A percentile compares a stretch with the other conserved stretches of the same genome.
Evolutionary conservation across 2,888 invertebrate species (phyloP).

Genomic region (Cetonia aurata): DNA sequence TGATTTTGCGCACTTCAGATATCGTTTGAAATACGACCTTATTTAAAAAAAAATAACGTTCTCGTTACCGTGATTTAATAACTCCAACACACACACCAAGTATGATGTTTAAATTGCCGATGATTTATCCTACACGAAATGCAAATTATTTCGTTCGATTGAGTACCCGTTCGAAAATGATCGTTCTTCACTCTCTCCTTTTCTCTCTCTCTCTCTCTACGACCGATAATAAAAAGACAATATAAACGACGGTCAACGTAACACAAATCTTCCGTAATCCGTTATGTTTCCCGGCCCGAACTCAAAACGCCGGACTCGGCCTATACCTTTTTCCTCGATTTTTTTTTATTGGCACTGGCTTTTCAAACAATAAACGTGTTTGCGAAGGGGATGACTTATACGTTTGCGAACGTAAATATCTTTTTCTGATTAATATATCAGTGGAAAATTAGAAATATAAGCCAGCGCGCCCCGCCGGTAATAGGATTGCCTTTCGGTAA

Average conservation of each 20-base stretch:
- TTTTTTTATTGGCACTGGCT: constrained; percentile 36
- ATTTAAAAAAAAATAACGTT: not conserved
- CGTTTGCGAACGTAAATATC: constrained; percentile 46
- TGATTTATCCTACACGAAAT: constrained; percentile 30
- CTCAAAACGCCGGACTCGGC: constrained; percentile 5
- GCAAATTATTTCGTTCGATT: constrained; percentile 35
- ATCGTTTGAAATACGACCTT: too few relatives aligned
- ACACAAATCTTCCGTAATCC: constrained; percentile 37
- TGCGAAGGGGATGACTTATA: constrained; percentile 43
- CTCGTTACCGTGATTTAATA: constrained; percentile 10
- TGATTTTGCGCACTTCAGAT: too few relatives aligned
- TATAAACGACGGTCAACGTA: constrained; percentile 34
- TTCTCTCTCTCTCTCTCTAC: too few relatives aligned
- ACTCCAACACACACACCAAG: not conserved
- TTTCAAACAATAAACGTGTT: constrained; percentile 42
- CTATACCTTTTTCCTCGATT: constrained; percentile 32
- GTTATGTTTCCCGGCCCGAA: constrained; percentile 26
- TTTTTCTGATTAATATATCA: constrained; percentile 47
- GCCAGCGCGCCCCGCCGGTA: constrained; percentile 1
- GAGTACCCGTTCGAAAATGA: constrained; percentile 27
- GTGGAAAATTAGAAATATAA: constrained; percentile 46
- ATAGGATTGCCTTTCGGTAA: constrained; percentile 29
- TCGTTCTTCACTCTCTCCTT: not conserved
- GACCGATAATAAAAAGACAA: constrained; percentile 34
- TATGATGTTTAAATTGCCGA: constrained; percentile 33